phyloP scores from a whole-genome alignment of 2,113 vertebrate species.

The Pseudolaguvia tuberculata region DNA sequence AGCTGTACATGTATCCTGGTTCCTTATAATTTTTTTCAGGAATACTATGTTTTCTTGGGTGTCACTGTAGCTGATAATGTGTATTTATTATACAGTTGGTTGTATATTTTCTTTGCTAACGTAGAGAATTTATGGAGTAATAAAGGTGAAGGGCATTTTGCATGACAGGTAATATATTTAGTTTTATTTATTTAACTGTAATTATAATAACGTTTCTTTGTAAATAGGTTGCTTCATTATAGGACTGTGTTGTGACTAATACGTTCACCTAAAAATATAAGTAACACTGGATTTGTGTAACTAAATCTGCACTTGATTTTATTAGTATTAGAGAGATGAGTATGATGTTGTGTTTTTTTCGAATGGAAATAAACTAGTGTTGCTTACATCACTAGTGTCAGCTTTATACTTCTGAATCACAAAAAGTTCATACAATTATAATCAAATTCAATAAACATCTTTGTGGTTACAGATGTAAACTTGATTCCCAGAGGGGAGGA shows the following conservation, averaged over 20 bases:
- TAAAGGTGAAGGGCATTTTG: conserved; percentile 40
- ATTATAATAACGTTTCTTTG: conserved; percentile 33
- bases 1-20: conserved; percentile 20
- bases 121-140: conserved; percentile 8
- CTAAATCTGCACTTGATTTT: conserved; percentile 1
- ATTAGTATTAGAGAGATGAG: conserved; percentile 13
- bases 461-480: too few species aligned
- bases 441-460: too few species aligned
- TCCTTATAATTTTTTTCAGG: conserved; percentile 1
- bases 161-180: conserved; percentile 30
- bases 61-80: conserved; percentile 36
- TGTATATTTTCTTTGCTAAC: conserved; percentile 42
- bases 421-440: too few species aligned
- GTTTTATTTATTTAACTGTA: conserved; percentile 45
- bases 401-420: background rate
- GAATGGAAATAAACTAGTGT: conserved; percentile 19
- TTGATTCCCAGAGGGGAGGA: too few species aligned
- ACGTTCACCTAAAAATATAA: background rate
- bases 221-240: conserved; percentile 19
- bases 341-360: conserved; percentile 6
- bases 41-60: conserved; percentile 30
- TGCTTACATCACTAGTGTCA: conserved; percentile 5
- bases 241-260: conserved; percentile 7
- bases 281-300: conserved; percentile 18
- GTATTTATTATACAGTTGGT: conserved; percentile 46